These are phyloP conservation scores for Corella eumyota DNA, from an alignment of 23 tunicate genomes.

Conservation along the genomic window DNA sequence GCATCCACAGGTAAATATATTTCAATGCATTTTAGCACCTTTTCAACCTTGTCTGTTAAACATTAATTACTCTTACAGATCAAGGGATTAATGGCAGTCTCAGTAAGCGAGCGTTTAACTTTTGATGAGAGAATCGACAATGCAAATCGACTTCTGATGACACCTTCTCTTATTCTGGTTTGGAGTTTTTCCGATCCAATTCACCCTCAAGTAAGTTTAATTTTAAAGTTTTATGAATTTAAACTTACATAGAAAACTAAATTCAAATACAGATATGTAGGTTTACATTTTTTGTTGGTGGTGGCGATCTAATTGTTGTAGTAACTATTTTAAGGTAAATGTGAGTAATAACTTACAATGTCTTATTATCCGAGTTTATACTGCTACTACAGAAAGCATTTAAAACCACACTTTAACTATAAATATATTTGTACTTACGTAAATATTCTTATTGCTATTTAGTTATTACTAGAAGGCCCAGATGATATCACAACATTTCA, in stretches of 20 bases:
- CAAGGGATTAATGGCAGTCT: conserved; percentile 89
- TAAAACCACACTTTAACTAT: no score
- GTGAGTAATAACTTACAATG: no score
- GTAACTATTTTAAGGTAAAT: no score
- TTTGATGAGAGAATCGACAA: conserved; percentile 81
- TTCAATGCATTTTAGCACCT: not conserved
- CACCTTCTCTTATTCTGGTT: conserved; percentile 72
- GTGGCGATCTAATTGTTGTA: no score
- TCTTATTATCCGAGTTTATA: no score
- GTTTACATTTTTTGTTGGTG: no score
- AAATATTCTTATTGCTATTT: no score
- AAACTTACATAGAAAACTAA: no score
- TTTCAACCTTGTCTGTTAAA: not conserved
- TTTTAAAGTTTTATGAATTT: no score
- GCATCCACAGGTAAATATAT: conserved; percentile 68
- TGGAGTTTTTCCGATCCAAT: conserved; percentile 99
- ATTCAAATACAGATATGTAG: no score
- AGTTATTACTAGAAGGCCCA: conserved; percentile 91
- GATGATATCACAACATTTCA: conserved; percentile 80
- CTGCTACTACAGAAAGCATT: no score
- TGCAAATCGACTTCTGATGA: conserved; percentile 48
- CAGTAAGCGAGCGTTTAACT: conserved; percentile 66
- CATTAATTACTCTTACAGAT: conserved; percentile 20
- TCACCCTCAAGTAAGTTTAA: conserved; percentile 77
- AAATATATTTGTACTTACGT: no score